Base-by-base conservation (phyloP, 2,888 invertebrate genomes). In the Troglohyphantes excavatus region DNA sequence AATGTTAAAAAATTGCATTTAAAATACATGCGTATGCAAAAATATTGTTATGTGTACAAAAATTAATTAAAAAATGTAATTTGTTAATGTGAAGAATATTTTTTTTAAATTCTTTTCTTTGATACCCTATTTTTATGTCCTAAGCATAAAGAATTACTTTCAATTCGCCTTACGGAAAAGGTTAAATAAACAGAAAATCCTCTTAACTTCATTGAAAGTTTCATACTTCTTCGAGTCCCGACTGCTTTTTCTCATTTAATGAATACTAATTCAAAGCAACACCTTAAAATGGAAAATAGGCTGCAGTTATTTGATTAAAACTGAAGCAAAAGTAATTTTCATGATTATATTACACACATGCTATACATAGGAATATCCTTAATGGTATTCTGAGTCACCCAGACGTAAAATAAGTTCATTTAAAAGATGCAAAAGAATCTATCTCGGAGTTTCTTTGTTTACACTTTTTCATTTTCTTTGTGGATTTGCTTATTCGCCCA, bases 381-480 rank as follows among this genome's bases (percentile, higher is more conserved):
- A 65, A 65, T 65, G 27, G 65, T 13, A 23, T 23, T 27, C 21
- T 19, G 63, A 63, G 7, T 65, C 65, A 65, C 27, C 23, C 65
- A 65, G 65, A 19, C 27, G 65, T 26, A 65, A 13, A 65, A 65
- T 65, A 65, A 65, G 65, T 65, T 65, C 13, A 65, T 27, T 23
- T 27, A 65, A 65, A 65, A 23, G 23, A 65, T 23, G 26, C 27
- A 65, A 26, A 65, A 65, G 19, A 65, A 65, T 26, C 23, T 65
- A 23, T 9, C 21, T n/a, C n/a, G 7, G 59, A 19, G 59, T n/a
- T 53, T 53, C 65, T 65, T 65, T 65, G 26, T 65, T 65, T 65
- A 65, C 53, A 53, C 65, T 17, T 23, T 23, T 65, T 65, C 23
- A 65, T 23, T 65, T 65, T 65, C 19, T 27, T 23, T 11, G 26